Percentiles rank a stretch among this genome's conserved stretches.
Conservation (phyloP, 1,140 invertebrate species). For the Anoplophora glabripennis region DNA sequence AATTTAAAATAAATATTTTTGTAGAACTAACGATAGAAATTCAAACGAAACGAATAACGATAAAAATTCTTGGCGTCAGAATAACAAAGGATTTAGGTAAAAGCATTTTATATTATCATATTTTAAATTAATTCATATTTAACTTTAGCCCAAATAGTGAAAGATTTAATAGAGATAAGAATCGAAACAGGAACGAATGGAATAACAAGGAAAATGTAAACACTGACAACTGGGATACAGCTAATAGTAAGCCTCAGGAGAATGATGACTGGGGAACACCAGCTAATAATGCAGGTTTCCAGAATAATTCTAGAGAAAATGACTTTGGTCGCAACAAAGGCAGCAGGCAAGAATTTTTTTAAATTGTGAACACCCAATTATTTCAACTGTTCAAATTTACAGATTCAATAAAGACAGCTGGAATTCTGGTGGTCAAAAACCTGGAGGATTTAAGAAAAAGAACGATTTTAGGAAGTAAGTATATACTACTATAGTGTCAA, state of each 20-base stretch:
- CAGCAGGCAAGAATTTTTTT: neutral
- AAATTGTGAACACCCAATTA: neutral
- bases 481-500: neutral
- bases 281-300: slow-evolving; percentile 5
- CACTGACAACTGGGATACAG: slow-evolving; percentile 1
- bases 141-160: slow-evolving; percentile 14
- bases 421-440: neutral
- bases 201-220: slow-evolving; percentile 10
- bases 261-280: slow-evolving; percentile 4
- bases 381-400: neutral
- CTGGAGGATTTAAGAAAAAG: slow-evolving; percentile 6
- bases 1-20: slow-evolving; percentile 6
- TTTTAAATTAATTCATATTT: neutral
- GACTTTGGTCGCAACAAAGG: slow-evolving; percentile 11
- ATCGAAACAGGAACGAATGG: slow-evolving; percentile 13
- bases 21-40: slow-evolving; percentile 25
- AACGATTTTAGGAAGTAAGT: slow-evolving; percentile 28
- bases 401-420: slow-evolving; percentile 16
- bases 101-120: neutral
- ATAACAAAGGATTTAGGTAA: slow-evolving; percentile 36
- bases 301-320: slow-evolving; percentile 11
- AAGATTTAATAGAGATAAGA: slow-evolving; percentile 7
- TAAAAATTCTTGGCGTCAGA: slow-evolving; percentile 34
- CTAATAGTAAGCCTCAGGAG: slow-evolving; percentile 2
- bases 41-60: slow-evolving; percentile 27